A percentile compares a stretch with the other conserved stretches of the same genome.
Conservation (phyloP, 2,888 invertebrate species). For the Mesorhabditis sp. region DNA sequence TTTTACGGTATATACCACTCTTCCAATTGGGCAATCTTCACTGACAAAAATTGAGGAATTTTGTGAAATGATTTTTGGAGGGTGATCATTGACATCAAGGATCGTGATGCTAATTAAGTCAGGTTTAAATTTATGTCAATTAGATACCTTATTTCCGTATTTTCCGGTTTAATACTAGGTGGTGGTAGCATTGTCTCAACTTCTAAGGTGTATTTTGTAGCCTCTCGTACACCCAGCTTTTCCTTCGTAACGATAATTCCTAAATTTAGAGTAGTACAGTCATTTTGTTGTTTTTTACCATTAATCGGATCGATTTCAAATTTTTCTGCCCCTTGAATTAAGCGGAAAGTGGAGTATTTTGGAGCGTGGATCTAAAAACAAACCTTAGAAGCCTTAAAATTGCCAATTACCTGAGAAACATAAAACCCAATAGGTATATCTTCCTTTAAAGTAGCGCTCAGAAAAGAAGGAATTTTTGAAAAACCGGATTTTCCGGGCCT, state of each 20-base stretch:
- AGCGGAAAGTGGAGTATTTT: background rate
- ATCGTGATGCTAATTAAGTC: background rate
- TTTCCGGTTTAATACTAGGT: background rate
- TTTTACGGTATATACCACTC: background rate
- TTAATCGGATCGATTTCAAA: conserved; percentile 5
- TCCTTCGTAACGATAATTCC: conserved; percentile 1
- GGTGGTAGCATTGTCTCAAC: background rate
- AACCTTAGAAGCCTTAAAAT: background rate
- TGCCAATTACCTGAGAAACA: background rate
- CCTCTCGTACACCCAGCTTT: background rate
- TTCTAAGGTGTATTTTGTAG: background rate
- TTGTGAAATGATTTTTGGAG: background rate
- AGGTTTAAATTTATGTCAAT: background rate
- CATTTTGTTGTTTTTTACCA: background rate
- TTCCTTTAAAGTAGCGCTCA: background rate
- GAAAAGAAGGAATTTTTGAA: background rate
- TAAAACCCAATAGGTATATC: background rate
- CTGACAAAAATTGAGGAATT: background rate
- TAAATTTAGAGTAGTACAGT: background rate
- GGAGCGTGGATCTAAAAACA: background rate
- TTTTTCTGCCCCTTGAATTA: background rate
- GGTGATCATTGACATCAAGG: background rate
- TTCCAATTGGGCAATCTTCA: background rate
- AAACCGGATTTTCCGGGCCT: too few relatives aligned
- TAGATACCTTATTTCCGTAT: background rate